These are phyloP conservation scores for Mormyrops attenuatus DNA, from an alignment of 2,797 vertebrate genomes.

Conservation along the genomic window DNA sequence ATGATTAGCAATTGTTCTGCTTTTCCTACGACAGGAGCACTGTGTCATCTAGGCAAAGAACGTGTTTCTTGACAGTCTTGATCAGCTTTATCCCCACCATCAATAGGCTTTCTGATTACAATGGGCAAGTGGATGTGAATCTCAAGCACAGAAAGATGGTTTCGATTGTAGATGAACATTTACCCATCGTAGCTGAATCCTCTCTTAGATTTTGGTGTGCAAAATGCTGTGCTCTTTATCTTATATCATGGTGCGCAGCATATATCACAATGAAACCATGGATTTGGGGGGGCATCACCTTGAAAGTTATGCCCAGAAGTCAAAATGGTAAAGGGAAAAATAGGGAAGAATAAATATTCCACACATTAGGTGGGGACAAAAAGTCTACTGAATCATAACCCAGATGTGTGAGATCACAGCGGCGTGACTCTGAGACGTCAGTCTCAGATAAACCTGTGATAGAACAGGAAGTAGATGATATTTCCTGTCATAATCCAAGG, in stretches of 20 bases:
- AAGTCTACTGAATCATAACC: neutral
- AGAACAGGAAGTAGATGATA: neutral
- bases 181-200: neutral
- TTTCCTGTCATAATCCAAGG: neutral
- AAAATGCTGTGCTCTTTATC: neutral
- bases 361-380: neutral
- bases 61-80: constrained; percentile 33
- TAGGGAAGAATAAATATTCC: neutral
- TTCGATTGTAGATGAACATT: neutral
- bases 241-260: neutral
- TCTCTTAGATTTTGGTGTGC: neutral
- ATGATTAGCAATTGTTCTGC: neutral
- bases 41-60: constrained; percentile 35
- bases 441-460: neutral
- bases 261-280: neutral
- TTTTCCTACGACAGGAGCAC: neutral
- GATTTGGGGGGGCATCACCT: neutral
- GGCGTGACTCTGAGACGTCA: neutral
- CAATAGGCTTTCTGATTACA: constrained; percentile 43
- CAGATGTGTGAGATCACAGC: neutral
- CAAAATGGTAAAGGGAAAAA: neutral
- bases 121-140: constrained; percentile 44
- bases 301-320: neutral
- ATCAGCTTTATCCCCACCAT: constrained; percentile 48
- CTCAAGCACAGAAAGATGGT: constrained; percentile 28